These are phyloP conservation scores for Varecia variegata DNA, from an alignment of 2,797 vertebrate species.

Conservation along the genomic window DNA sequence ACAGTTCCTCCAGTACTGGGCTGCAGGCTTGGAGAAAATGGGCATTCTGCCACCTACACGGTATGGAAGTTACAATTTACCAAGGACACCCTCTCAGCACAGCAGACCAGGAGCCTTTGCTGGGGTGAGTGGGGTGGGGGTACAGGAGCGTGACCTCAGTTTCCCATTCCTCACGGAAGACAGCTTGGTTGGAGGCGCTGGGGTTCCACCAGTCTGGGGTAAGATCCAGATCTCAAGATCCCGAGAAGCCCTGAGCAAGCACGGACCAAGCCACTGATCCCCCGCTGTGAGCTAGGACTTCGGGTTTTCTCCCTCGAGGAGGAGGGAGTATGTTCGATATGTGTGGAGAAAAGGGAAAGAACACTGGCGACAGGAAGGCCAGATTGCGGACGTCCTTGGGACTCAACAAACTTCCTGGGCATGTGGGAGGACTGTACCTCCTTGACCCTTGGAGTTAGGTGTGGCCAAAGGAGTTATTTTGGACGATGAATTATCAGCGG, in stretches of 20 bases:
- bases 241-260: neutral
- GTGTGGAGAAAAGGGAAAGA: neutral
- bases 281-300: neutral
- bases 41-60: neutral
- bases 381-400: neutral
- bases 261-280: neutral
- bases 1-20: neutral
- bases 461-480: neutral
- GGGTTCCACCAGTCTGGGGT: neutral
- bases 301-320: neutral
- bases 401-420: neutral
- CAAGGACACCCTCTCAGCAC: neutral
- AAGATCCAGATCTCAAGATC: neutral
- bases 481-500: neutral
- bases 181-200: neutral
- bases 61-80: neutral
- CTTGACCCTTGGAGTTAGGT: neutral
- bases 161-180: neutral
- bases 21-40: neutral
- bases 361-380: neutral
- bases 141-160: neutral
- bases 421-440: neutral
- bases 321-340: neutral
- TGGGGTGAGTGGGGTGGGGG: neutral
- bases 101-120: neutral